These are phyloP conservation scores for Scylla paramamosain DNA, from an alignment of 1,140 invertebrate genomes.

Conservation along the genomic window DNA sequence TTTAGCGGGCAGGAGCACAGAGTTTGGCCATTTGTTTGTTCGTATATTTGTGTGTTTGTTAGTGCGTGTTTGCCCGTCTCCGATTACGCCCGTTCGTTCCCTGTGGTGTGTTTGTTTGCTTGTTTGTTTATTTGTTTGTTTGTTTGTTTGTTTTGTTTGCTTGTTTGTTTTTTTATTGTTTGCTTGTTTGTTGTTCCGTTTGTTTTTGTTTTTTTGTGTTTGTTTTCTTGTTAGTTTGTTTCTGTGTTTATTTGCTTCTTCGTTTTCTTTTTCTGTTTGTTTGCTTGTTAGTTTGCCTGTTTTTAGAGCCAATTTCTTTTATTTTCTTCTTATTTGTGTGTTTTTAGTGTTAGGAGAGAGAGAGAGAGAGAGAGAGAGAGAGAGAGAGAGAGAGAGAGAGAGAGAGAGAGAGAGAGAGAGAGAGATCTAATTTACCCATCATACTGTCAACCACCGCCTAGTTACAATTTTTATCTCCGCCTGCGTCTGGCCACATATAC, in stretches of 20 bases:
- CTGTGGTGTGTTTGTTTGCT: no score
- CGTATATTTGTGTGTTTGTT: background rate
- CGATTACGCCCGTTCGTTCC: background rate
- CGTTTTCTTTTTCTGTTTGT: no score
- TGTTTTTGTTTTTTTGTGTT: no score
- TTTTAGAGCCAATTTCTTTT: no score
- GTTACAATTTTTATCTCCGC: background rate
- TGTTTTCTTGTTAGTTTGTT: no score
- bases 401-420: slow-evolving; percentile 11
- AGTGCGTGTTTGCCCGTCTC: background rate
- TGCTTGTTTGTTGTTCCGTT: no score
- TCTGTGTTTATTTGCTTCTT: no score
- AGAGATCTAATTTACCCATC: background rate
- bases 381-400: slow-evolving; percentile 8
- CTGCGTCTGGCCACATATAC: background rate
- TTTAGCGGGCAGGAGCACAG: background rate
- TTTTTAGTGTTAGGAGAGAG: background rate
- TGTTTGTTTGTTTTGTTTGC: no score
- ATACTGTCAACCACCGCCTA: background rate
- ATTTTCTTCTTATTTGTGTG: background rate
- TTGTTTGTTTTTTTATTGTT: no score
- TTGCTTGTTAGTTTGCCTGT: no score
- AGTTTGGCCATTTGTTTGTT: background rate
- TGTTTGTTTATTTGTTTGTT: no score
- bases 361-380: slow-evolving; percentile 12